These are phyloP conservation scores for Monopis laevigella DNA, from an alignment of 2,888 invertebrate species.

Conservation along the genomic window DNA sequence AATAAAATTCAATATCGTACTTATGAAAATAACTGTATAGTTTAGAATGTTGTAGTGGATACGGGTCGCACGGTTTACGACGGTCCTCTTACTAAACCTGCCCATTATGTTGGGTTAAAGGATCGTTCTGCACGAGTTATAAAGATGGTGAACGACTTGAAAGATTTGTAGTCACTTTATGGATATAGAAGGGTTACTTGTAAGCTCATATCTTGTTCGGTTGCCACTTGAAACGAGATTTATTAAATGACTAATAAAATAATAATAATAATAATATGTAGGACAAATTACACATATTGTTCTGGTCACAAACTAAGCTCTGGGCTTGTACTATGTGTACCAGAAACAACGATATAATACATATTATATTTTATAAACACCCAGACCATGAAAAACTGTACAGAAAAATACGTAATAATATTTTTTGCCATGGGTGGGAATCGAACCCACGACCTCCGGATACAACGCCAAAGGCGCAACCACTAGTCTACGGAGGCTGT, in stretches of 20 bases:
- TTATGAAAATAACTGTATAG: background rate
- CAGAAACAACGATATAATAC: too few relatives aligned
- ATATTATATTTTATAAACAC: too few relatives aligned
- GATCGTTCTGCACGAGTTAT: conserved; percentile 59
- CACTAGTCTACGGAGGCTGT: too few relatives aligned
- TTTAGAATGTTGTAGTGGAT: conserved; percentile 1
- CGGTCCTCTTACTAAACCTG: conserved; percentile 62
- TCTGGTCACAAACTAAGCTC: too few relatives aligned
- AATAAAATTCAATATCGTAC: background rate
- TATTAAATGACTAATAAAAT: background rate
- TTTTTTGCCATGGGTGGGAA: too few relatives aligned
- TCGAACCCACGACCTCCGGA: too few relatives aligned
- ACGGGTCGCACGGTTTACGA: conserved; percentile 59
- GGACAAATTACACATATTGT: too few relatives aligned
- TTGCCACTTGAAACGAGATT: background rate
- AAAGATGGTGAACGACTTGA: conserved; percentile 58
- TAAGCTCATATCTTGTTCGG: background rate
- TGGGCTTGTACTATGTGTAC: too few relatives aligned
- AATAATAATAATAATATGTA: too few relatives aligned
- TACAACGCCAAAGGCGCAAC: too few relatives aligned
- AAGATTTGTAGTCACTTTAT: conserved; percentile 64
- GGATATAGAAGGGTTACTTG: conserved; percentile 62
- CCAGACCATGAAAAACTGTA: too few relatives aligned
- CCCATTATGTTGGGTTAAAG: conserved; percentile 65
- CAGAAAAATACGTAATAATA: too few relatives aligned